phyloP scores from a whole-genome alignment of 37 sponge, comb jelly and placozoan genomes.

The Diacarnus erythraeanus region DNA sequence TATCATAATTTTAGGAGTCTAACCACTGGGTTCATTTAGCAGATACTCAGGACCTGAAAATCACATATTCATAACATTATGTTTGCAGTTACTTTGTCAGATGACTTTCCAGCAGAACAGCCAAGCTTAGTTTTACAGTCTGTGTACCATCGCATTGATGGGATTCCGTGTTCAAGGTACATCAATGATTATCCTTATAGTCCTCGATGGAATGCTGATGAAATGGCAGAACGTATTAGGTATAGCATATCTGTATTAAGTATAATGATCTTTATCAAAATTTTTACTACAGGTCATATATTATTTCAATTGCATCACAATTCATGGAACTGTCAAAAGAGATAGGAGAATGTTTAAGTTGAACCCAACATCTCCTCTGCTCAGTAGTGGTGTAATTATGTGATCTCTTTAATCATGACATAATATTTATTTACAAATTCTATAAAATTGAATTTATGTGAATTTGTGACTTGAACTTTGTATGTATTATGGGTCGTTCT shows the following conservation, averaged over 20 bases:
- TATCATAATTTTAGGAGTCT: background rate
- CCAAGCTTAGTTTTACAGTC: slow-evolving; percentile 60
- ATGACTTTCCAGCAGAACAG: slow-evolving; percentile 50
- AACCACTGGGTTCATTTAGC: too few relatives aligned
- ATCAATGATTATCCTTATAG: slow-evolving; percentile 64
- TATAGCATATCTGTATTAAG: background rate
- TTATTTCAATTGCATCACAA: slow-evolving; percentile 34
- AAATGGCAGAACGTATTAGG: slow-evolving; percentile 67
- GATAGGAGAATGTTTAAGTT: slow-evolving; percentile 61
- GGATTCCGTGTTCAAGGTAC: slow-evolving; percentile 44
- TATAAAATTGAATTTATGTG: too few relatives aligned
- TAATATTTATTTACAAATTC: too few relatives aligned
- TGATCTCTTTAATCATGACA: too few relatives aligned
- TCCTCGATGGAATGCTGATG: slow-evolving; percentile 74
- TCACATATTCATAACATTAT: too few relatives aligned
- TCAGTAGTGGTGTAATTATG: too few relatives aligned
- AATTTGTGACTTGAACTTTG: too few relatives aligned
- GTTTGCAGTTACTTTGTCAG: slow-evolving; percentile 61
- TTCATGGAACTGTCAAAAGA: slow-evolving; percentile 65
- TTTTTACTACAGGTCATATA: slow-evolving; percentile 29
- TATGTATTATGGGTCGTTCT: too few relatives aligned
- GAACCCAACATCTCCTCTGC: too few relatives aligned
- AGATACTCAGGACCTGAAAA: too few relatives aligned
- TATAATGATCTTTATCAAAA: background rate
- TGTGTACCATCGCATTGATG: slow-evolving; percentile 63